Evolutionary conservation across 2,888 invertebrate genomes (phyloP).

Genomic region (Synanthedon tipuliformis): DNA sequence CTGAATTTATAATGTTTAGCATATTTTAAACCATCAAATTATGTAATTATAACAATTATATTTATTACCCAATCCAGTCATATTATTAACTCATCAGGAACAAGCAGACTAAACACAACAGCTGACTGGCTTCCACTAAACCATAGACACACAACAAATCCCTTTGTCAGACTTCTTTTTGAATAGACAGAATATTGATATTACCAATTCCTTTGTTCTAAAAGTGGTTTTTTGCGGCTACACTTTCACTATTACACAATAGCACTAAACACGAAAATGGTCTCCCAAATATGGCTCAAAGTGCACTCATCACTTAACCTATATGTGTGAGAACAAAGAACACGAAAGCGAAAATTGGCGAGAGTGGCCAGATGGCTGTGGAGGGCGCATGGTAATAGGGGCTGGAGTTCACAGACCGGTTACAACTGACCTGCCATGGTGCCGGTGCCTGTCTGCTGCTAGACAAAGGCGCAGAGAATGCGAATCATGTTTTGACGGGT

Average conservation of each 20-base stretch:
- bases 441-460: conserved; percentile 22
- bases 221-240: conserved; percentile 7
- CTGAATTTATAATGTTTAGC: too few species aligned
- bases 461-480: not conserved
- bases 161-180: not conserved
- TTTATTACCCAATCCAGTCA: too few species aligned
- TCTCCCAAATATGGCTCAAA: not conserved
- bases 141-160: not conserved
- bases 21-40: too few species aligned
- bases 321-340: conserved; percentile 28
- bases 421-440: conserved; percentile 44
- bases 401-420: not conserved
- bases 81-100: too few species aligned
- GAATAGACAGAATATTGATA: not conserved
- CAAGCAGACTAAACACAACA: not conserved
- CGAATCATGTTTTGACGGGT: not conserved
- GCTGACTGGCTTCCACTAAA: not conserved
- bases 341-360: not conserved
- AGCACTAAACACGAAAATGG: conserved; percentile 4
- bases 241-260: conserved; percentile 37
- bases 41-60: too few species aligned
- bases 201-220: conserved; percentile 22
- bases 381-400: not conserved
- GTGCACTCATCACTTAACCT: conserved; percentile 3
- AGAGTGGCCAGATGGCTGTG: not conserved